Base-by-base conservation (phyloP, 2,888 invertebrate species). In the Andrena bicolor region DNA sequence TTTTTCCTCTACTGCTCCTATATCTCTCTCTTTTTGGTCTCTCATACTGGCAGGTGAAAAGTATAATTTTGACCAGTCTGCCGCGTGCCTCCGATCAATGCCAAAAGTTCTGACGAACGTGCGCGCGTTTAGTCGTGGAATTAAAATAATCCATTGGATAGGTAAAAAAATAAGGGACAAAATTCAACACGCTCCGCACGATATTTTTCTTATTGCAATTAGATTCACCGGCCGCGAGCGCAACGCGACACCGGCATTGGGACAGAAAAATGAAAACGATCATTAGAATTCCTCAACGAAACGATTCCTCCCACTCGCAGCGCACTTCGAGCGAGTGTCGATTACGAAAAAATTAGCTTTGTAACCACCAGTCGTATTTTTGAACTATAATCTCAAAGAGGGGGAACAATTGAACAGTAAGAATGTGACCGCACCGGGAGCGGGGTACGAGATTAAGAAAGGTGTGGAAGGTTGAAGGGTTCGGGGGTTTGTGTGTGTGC, bases 281-380 rank as follows among this genome's bases (percentile, higher is more conserved):
- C 68, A 68, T 76, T 74, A 32, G 60, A 74, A 83, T 83, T 70
- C 56, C 81, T 71, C 71, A 65, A 51, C 48, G 82, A 65, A 75
- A 72, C 61, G 41, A 51, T 73, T 66, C 61, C 13, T 51, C 56
- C 35, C 68, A 20, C 65, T 56, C 65, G 69, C 74, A 71, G 58
- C 66, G 70, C 56, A 73, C 58, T 51, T 75, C 53, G 69, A 56
- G 23, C 64, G 49, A 65, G 66, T 60, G 66, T 69, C 49, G 56
- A 66, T 68, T 69, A 79, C 82, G 76, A 90, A 90, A 91, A 80
- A 91, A 91, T 91, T 90, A 91, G 91, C 90, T 91, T 61, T 93
- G 93, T 93, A 93, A 93, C 93, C 93, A 91, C 93, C 92, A 93
- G 92, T 93, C 91, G 93, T 93, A 93, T 93, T 92, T 92, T 92